A percentile compares a stretch with the other conserved stretches of the same genome.
phyloP scores from a whole-genome alignment of 2,113 vertebrate genomes.

The Pelmatolapia mariae region DNA sequence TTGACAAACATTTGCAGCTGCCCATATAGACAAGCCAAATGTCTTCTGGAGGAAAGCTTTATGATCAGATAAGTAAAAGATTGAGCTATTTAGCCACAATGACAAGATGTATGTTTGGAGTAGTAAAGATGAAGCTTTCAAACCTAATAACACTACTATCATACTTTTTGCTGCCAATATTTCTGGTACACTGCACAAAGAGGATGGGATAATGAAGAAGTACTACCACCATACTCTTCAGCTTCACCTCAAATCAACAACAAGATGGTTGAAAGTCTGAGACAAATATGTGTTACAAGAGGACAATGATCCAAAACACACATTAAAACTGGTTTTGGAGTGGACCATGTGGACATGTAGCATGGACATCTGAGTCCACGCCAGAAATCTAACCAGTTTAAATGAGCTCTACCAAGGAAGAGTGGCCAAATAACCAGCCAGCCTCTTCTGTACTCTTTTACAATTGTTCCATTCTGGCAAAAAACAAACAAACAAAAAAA shows the following conservation, averaged over 20 bases:
- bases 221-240: not conserved
- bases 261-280: not conserved
- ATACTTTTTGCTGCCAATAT: not conserved
- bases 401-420: not conserved
- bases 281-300: not conserved
- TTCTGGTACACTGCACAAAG: not conserved
- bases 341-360: not conserved
- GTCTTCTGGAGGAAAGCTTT: not conserved
- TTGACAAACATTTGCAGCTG: not conserved
- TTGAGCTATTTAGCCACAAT: not conserved
- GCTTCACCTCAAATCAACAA: not conserved
- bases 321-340: not conserved
- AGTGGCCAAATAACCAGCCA: not conserved
- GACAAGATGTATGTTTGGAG: not conserved
- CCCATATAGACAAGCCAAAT: not conserved
- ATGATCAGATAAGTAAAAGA: not conserved
- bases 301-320: not conserved
- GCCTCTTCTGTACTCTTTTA: not conserved
- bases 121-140: not conserved
- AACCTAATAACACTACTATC: not conserved
- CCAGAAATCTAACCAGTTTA: not conserved
- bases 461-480: not conserved
- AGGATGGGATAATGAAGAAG: not conserved
- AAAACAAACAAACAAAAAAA: not conserved
- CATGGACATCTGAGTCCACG: not conserved